A percentile compares a stretch with the other conserved stretches of the same genome.
These are phyloP conservation scores for Lemur catta DNA, from an alignment of 2,797 vertebrate species.

Conservation along the genomic window DNA sequence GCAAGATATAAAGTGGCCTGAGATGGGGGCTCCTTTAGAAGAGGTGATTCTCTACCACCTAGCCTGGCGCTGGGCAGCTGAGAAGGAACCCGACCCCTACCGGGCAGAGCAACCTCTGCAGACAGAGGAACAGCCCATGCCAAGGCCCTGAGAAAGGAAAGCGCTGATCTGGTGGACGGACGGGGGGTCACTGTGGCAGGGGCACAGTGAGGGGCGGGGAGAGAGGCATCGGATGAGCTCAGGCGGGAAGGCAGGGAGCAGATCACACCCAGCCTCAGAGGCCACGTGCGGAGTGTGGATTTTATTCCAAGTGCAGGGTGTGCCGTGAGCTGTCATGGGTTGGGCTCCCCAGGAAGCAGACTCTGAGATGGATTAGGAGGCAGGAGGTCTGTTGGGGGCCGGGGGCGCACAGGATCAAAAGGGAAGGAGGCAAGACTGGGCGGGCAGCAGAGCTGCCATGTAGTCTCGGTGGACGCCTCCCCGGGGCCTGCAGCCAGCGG, in stretches of 20 bases:
- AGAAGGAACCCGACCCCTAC: background rate
- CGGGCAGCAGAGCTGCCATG: background rate
- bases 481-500: background rate
- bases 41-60: background rate
- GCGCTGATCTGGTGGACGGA: background rate
- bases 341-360: background rate
- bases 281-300: background rate
- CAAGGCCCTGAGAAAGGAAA: background rate
- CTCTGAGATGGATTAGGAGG: background rate
- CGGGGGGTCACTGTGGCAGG: background rate
- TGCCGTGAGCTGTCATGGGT: background rate
- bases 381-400: background rate
- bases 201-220: too few relatives aligned
- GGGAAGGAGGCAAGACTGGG: background rate
- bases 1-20: background rate
- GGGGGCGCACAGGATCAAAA: background rate
- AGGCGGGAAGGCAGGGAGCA: background rate
- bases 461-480: background rate
- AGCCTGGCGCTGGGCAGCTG: background rate
- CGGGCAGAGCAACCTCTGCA: background rate
- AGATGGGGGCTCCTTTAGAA: background rate
- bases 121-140: background rate
- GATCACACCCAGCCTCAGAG: background rate
- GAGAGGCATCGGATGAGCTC: background rate
- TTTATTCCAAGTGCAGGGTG: background rate